Base-by-base conservation (phyloP, 1,140 invertebrate species). In the Papilio dardanus region DNA sequence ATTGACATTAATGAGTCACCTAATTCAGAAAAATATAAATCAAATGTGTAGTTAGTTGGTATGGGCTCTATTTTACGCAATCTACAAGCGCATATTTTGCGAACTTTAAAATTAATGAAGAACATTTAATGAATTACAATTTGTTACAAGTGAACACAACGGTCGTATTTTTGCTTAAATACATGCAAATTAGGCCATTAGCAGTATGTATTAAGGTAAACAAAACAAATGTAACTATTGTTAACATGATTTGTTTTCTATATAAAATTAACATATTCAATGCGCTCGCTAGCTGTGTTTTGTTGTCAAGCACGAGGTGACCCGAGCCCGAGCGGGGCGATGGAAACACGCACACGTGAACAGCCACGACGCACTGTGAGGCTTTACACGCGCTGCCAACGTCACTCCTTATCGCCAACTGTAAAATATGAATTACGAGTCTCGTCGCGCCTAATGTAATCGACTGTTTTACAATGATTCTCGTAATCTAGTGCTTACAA, bases 361-460 rank as follows among this genome's bases (percentile, higher is more conserved):
- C 66, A 71, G 73, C 74, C 77, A 77, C 79, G 65, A 24, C 37
- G 3, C 7, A 10, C 6, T 54, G 50, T 8, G 8, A 21, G 54
- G 50, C 78, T 75, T 69, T 81, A 78, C 78, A 80, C 79, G 79
- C 83, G 80, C 78, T 88, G 80, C 80, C 81, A 83, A 79, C 77
- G 79, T 80, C 78, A 76, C 76, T 21, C 86, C 86, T 88, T 90
- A 90, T 90, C 82, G 82, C 83, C 66, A 86, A 82, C 86, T 81
- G 89, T 90, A 88, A 89, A 88, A 85, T 84, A 83, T 90, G 87
- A 87, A 87, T 90, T 90, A 89, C 85, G 85, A 85, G 82, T 84
- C 81, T 85, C 83, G 84, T 80, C 81, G 77, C 33, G 71, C 37
- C 78, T 82, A 83, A 86, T 86, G 86, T 85, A 86, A 87, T 79